Base-by-base conservation (phyloP, 2,888 invertebrate genomes). In the Miltochrista miniata region DNA sequence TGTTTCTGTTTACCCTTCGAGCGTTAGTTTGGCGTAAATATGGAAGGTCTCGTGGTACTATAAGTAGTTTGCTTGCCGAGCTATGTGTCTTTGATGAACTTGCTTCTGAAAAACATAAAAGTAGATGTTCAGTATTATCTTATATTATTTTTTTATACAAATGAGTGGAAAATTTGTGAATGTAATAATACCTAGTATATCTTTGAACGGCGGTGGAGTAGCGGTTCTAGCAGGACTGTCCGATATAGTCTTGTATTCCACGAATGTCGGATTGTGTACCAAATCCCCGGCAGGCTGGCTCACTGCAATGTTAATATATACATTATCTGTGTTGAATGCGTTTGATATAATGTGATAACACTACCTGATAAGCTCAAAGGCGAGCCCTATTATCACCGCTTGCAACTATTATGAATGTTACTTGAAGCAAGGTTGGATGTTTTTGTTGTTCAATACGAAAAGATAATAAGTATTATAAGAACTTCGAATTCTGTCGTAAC, bases 1-100 rank as follows among this genome's bases (percentile, higher is more conserved):
- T 4, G n/a, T 24, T 9, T 11, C 63, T 56, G 70, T 80, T 78
- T 72, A 90, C 91, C 83, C 91, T 86, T 78, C 91, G 76, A 47
- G 91, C 91, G 91, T 91, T 90, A 85, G 91, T 91, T 79, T 91
- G 91, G 72, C 91, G 87, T 79, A 91, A 79, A 70, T 91, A 91
- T 34, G 91, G 91, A 53, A 91, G 87, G 70, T 91, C 90, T 57
- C 90, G 84, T 4, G 90, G 90, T 53, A 91, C 90, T 46, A 90
- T 91, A 46, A 90, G 78, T 61, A 90, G 81, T 73, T 91, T 90
- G 72, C 89, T 90, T 47, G 80, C 69, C 49, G 85, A 72, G 64
- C 72, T 78, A 54, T 83, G 79, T 40, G 79, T 75, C 71, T 84
- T 89, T 15, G 90, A 90, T 48, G 87, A 83, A 62, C 87, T 78